Conservation (phyloP, 35 echinoderm and acorn worm genomes). For the Apostichopus parvimensis region DNA sequence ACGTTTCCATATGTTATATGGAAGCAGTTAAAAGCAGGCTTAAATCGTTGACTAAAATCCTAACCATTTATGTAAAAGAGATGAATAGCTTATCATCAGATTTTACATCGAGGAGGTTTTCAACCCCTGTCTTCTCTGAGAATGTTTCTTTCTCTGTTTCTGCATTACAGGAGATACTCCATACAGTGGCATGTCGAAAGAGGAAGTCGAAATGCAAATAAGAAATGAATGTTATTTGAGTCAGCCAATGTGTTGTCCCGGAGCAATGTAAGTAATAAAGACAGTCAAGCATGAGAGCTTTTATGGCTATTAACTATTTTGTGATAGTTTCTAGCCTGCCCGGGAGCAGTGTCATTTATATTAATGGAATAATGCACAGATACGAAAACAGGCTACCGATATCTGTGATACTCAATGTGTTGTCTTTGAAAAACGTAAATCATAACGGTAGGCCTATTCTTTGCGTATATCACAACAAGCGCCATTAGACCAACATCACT, state of each 20-base stretch:
- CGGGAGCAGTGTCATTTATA: neutral
- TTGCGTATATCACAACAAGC: neutral
- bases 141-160: too few species aligned
- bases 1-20: too few species aligned
- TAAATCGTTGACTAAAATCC: too few species aligned
- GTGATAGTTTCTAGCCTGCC: neutral
- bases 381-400: neutral
- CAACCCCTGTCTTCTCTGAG: too few species aligned
- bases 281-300: neutral
- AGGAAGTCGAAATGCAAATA: neutral
- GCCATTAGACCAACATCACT: neutral
- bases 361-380: neutral
- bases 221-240: neutral
- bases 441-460: neutral
- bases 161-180: neutral
- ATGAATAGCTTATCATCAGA: too few species aligned
- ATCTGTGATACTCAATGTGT: neutral
- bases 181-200: neutral
- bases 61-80: too few species aligned
- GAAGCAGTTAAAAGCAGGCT: too few species aligned
- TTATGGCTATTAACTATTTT: too few species aligned
- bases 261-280: neutral
- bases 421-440: neutral
- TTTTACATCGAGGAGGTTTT: too few species aligned
- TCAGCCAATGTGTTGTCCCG: neutral